Evolutionary conservation across 1,140 invertebrate genomes (phyloP), one percentile per base, ranked within the genome.

Genomic region (Teleopsis dalmanni): DNA sequence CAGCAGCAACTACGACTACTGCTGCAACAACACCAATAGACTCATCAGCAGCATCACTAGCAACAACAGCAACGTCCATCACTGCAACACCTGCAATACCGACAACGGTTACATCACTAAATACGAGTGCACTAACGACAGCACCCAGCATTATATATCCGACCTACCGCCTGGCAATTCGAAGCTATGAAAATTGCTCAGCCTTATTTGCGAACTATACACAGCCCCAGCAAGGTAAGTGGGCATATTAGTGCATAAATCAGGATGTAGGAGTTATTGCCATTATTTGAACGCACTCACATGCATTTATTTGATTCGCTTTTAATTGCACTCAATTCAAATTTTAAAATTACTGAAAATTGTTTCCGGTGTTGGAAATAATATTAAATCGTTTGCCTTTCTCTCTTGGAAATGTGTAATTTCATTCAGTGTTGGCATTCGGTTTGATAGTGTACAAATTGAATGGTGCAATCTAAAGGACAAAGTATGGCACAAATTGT

Each of bases 161-260:
- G n/a, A 48, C 40, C 2, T 47, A 47, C 42, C 36, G 41, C 18
- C 31, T 48, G 34, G 40, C 47, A 13, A 53, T 53, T 40, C 31
- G 27, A 13, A 54, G 46, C 40, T 57, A 53, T 21, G 58, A 60
- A 26, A 64, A 62, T 46, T 67, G 64, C 27, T 62, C 64, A 26
- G 51, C 57, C 10, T 41, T 67, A 11, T 67, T 67, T 50, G 55
- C 51, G 59, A 67, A 67, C 52, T 67, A 67, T 37, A 65, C 61
- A 29, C 64, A 55, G 37, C 64, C 64, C 11, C 55, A 61, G 16
- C 21, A 59, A 55, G 64, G 64, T 67, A 44, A 65, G 54, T 48
- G 16, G 22, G 23, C 16, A 18, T 38, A 4, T 38, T n/a, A 38
- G 14, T n/a, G 36, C 36, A 19, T 37, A 37, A 10, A 14, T 18